Conservation (phyloP, 92 coral and sea anemone genomes). For the Zoanthus sansibaricus region DNA sequence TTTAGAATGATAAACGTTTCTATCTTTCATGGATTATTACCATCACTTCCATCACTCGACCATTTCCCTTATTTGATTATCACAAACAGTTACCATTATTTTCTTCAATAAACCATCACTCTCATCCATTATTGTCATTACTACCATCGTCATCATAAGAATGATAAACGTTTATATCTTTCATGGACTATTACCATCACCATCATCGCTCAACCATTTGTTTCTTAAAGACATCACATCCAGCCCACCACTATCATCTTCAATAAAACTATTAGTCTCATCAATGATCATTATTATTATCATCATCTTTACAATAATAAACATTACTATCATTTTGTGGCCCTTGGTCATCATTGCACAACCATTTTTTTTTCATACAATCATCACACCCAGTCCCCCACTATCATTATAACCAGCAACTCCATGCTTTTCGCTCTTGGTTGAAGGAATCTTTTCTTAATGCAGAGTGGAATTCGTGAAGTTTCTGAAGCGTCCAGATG, state of each 20-base stretch:
- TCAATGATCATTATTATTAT: neutral
- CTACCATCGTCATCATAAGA: neutral
- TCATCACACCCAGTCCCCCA: too few species aligned
- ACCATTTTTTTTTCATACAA: neutral
- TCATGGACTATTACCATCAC: neutral
- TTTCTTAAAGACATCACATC: neutral
- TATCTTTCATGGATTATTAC: too few species aligned
- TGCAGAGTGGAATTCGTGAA: constrained; percentile 85
- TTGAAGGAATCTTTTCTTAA: neutral
- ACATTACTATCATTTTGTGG: too few species aligned
- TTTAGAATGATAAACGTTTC: neutral
- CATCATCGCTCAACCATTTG: neutral
- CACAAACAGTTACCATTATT: too few species aligned
- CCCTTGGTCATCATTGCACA: too few species aligned
- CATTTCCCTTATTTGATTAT: too few species aligned
- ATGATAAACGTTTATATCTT: neutral
- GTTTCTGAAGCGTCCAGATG: constrained; percentile 91
- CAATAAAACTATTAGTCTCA: neutral
- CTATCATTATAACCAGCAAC: too few species aligned
- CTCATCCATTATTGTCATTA: too few species aligned
- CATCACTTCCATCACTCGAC: too few species aligned
- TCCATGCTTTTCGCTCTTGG: neutral
- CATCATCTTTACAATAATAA: neutral
- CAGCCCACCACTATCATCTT: neutral
- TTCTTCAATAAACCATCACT: too few species aligned